Evolutionary conservation across 1,140 invertebrate genomes (phyloP), one percentile per base, ranked within the genome.

Genomic region (Phortica variegata): DNA sequence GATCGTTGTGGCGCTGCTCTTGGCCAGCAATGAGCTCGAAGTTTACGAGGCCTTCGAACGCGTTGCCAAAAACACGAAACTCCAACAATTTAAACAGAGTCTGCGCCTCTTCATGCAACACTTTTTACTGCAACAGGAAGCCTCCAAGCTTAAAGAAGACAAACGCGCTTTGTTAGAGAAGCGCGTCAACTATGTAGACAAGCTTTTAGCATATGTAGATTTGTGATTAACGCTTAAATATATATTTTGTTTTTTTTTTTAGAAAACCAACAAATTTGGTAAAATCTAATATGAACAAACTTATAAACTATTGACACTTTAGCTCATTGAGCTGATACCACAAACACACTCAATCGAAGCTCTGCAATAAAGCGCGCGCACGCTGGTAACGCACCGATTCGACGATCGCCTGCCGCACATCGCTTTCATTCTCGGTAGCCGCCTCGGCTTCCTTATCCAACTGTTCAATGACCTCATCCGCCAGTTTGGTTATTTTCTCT

Each of bases 61-160:
- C 53, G 80, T 89, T 20, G 77, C 83, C 1, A 62, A 79, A 32
- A 82, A 85, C 7, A 66, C 80, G 1, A 85, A 88, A 61, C 72
- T 90, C 8, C 78, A 83, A 52, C 75, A 82, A 48, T 85, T 91
- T 43, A 79, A 84, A 37, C 87, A 90, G 74, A 86, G 87, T 49
- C 63, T 92, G 3, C 72, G 82, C 37, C 76, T 91, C 4, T 91
- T 92, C 58, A 81, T 91, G 61, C 84, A 82, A 68, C 87, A 89
- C 70, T 90, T 91, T 58, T 61, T 91, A 6, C 47, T 88, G 1
- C 81, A 81, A 62, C 82, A 84, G 56, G 84, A 86, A 72, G 57
- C 77, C 33, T 72, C 77, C 18, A 57, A 70, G 5, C 58, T 82
- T 7, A 43, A 69, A 10, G 77, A 80, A 1, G 63, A 80, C n/a